Conservation (phyloP, 37 sponge, comb jelly and placozoan species). For the Halichondria panicea region DNA sequence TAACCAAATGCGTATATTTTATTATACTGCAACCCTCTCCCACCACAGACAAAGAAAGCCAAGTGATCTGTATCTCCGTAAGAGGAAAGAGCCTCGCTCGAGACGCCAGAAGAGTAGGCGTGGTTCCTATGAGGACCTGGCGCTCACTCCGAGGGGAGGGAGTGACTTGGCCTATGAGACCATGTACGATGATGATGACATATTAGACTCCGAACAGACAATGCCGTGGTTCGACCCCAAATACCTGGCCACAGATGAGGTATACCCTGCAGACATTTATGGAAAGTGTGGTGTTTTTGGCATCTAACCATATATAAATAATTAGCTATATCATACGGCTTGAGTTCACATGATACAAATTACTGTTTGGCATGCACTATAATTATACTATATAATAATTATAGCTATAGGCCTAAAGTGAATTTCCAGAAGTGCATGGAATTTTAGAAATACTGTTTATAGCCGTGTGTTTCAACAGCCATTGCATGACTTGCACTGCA, state of each 20-base stretch:
- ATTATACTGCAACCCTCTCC: background rate
- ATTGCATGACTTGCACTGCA: no score
- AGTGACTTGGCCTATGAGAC: slow-evolving; percentile 53
- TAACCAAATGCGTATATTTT: background rate
- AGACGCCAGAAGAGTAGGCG: background rate
- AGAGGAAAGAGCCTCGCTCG: background rate
- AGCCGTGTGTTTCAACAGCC: background rate
- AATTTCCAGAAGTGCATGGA: background rate
- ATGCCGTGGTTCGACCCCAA: slow-evolving; percentile 78
- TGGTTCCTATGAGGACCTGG: background rate
- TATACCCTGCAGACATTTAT: no score
- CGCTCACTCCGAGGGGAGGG: background rate
- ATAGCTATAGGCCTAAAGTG: background rate
- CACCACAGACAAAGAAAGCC: background rate
- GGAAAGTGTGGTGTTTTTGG: no score
- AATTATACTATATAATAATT: background rate
- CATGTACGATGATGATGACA: slow-evolving; percentile 67
- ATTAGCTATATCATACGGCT: no score
- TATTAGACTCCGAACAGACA: slow-evolving; percentile 23
- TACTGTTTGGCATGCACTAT: no score
- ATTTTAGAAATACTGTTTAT: background rate
- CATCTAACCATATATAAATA: no score
- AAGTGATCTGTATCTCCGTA: slow-evolving; percentile 26
- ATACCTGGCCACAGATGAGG: slow-evolving; percentile 31
- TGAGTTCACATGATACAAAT: no score